Evolutionary conservation across 2,113 vertebrate species (phyloP).

Genomic region (Progne subis): DNA sequence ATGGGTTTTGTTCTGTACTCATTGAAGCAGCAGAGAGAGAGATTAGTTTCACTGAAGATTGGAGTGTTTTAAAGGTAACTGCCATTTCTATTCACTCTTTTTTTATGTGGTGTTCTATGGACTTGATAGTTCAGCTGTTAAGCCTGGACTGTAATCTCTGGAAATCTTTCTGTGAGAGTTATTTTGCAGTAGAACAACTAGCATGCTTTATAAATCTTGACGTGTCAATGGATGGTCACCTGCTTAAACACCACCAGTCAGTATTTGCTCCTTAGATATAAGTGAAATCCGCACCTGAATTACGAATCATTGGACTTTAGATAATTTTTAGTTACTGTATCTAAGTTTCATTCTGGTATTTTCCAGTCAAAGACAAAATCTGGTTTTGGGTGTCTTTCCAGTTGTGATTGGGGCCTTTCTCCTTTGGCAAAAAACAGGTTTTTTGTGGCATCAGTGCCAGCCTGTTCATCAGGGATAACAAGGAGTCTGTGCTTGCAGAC

Average conservation of each 20-base stretch:
- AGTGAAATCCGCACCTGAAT: not conserved
- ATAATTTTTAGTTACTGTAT: not conserved
- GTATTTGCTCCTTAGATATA: not conserved
- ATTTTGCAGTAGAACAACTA: not conserved
- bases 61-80: not conserved
- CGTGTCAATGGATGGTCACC: not conserved
- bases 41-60: not conserved
- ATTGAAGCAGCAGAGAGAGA: not conserved
- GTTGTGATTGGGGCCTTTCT: not conserved
- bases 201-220: not conserved
- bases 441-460: not conserved
- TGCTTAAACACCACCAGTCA: not conserved
- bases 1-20: not conserved
- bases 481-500: not conserved
- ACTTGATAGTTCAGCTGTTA: not conserved
- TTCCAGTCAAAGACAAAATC: not conserved
- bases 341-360: not conserved
- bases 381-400: not conserved
- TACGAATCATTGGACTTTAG: not conserved
- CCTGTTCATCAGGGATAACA: not conserved
- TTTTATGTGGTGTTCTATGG: not conserved
- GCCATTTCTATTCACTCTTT: not conserved
- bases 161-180: not conserved
- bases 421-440: not conserved
- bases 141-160: not conserved